Evolutionary conservation across 2,888 invertebrate genomes (phyloP).

Genomic region (Cepaea hortensis): DNA sequence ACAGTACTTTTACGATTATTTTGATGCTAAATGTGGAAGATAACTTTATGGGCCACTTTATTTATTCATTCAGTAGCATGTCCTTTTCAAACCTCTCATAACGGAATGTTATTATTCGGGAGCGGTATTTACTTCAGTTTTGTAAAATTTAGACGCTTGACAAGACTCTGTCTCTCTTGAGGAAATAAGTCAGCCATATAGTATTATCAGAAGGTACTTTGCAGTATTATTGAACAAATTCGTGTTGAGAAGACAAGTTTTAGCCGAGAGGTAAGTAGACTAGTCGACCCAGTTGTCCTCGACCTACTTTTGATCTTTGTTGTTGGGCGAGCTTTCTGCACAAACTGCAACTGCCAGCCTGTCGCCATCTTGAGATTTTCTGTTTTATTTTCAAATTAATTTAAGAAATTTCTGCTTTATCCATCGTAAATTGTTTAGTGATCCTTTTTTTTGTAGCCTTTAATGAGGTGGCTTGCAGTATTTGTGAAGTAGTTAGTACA

Average conservation of each 20-base stretch:
- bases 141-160: neutral
- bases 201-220: neutral
- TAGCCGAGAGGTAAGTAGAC: neutral
- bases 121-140: conserved; percentile 22
- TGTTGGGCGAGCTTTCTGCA: neutral
- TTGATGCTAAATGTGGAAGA: too few relatives aligned
- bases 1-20: too few relatives aligned
- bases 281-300: neutral
- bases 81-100: too few relatives aligned
- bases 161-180: neutral
- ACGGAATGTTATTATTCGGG: conserved; percentile 9
- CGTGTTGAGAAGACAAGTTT: neutral
- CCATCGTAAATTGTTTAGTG: too few relatives aligned
- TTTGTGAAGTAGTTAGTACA: too few relatives aligned
- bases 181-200: neutral
- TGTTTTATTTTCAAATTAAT: neutral
- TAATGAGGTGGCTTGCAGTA: too few relatives aligned
- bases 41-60: too few relatives aligned
- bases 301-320: neutral
- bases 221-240: conserved; percentile 8
- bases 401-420: too few relatives aligned
- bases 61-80: too few relatives aligned
- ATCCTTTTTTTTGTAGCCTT: too few relatives aligned
- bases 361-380: conserved; percentile 8
- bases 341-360: neutral